phyloP scores from a whole-genome alignment of 2,888 invertebrate genomes.

The Sminthurides aquaticus region DNA sequence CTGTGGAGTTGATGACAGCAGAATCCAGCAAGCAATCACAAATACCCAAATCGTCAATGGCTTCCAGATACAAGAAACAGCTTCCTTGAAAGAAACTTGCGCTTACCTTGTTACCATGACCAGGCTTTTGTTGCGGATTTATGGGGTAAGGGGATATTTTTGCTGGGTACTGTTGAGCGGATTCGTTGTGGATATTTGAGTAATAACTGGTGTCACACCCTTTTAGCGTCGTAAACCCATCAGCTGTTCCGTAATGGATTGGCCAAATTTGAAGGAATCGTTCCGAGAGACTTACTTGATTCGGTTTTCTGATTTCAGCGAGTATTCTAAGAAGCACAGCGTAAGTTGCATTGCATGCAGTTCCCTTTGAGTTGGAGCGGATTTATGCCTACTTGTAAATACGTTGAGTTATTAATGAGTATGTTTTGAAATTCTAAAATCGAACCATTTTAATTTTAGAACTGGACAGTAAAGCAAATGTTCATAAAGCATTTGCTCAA shows the following conservation, averaged over 20 bases:
- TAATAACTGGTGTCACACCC: no score
- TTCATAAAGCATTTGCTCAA: constrained; percentile 79
- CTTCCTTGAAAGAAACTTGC: constrained; percentile 63
- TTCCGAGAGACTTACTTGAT: constrained; percentile 50
- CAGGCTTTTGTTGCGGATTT: constrained; percentile 57
- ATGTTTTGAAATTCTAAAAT: no score
- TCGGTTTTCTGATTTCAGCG: constrained; percentile 71
- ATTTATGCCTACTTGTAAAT: background rate
- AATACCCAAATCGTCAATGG: constrained; percentile 78
- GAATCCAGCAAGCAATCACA: constrained; percentile 69
- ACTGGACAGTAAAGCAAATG: constrained; percentile 68
- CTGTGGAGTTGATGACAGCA: constrained; percentile 60
- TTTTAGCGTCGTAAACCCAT: constrained; percentile 25
- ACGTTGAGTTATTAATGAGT: constrained; percentile 1
- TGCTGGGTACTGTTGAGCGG: no score
- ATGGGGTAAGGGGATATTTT: constrained; percentile 60
- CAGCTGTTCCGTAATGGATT: constrained; percentile 35
- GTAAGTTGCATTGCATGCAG: constrained; percentile 48
- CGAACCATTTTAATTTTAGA: no score
- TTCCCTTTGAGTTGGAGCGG: no score
- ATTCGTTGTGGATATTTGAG: background rate
- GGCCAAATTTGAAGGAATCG: constrained; percentile 26
- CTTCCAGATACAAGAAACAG: constrained; percentile 69
- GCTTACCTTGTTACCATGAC: constrained; percentile 69
- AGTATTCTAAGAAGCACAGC: constrained; percentile 62